Evolutionary conservation across 2,113 vertebrate species (phyloP).

Genomic region (Gobius niger): DNA sequence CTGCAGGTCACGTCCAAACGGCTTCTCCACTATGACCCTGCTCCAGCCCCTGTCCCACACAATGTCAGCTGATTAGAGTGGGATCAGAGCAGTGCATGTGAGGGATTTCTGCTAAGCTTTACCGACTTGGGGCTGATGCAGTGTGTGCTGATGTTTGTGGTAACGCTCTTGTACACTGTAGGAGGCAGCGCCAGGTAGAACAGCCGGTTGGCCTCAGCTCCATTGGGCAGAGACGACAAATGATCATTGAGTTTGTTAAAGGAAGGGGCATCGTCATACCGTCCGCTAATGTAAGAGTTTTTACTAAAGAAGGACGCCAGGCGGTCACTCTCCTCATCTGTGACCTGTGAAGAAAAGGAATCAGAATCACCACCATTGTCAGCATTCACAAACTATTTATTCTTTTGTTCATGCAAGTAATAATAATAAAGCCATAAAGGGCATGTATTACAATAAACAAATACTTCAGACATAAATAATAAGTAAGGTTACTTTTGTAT

Average conservation of each 20-base stretch:
- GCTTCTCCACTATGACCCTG: slow-evolving; percentile 90
- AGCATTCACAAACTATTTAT: neutral
- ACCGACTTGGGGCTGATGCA: slow-evolving; percentile 82
- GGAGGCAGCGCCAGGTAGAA: slow-evolving; percentile 83
- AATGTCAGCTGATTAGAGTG: slow-evolving; percentile 18
- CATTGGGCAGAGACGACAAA: slow-evolving; percentile 62
- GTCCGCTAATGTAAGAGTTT: slow-evolving; percentile 68
- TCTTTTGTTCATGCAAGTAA: too few relatives aligned
- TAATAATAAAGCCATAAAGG: too few relatives aligned
- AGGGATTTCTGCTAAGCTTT: neutral
- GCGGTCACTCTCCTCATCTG: slow-evolving; percentile 48
- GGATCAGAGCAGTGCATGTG: neutral
- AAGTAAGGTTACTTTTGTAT: too few relatives aligned
- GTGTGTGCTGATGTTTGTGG: slow-evolving; percentile 61
- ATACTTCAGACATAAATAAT: too few relatives aligned
- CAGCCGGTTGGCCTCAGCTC: slow-evolving; percentile 77
- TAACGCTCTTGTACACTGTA: slow-evolving; percentile 61
- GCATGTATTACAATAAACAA: too few relatives aligned
- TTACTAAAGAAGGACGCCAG: slow-evolving; percentile 64
- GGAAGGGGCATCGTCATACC: slow-evolving; percentile 56
- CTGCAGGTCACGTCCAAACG: slow-evolving; percentile 87
- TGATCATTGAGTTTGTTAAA: slow-evolving; percentile 63
- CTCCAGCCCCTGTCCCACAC: slow-evolving; percentile 82
- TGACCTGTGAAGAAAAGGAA: slow-evolving; percentile 36
- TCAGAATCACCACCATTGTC: neutral